Evolutionary conservation across 64 coral and sea anemone genomes (phyloP).

Genomic region (Montipora foliosa): DNA sequence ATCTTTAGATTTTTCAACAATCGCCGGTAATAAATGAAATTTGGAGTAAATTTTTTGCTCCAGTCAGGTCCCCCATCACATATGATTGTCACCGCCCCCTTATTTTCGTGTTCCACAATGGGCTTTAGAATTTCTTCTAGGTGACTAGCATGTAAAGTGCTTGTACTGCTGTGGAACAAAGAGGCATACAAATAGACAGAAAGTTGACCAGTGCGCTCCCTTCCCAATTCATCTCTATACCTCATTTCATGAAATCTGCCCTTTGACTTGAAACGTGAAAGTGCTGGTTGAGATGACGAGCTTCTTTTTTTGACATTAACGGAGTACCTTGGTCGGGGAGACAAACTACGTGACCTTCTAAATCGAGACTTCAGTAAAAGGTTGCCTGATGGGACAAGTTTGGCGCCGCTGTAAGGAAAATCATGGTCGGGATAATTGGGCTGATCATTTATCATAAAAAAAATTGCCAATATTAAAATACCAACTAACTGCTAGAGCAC

Average conservation of each 20-base stretch:
- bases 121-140: neutral
- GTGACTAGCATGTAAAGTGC: neutral
- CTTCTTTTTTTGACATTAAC: neutral
- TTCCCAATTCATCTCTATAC: neutral
- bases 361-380: neutral
- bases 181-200: neutral
- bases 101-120: neutral
- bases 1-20: neutral
- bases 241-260: neutral
- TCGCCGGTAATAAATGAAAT: neutral
- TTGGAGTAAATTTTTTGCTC: constrained; percentile 14
- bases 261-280: no score
- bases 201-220: constrained; percentile 1
- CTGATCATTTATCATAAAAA: constrained; percentile 36
- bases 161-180: neutral
- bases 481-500: constrained; percentile 15
- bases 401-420: neutral
- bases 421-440: constrained; percentile 33
- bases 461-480: constrained; percentile 53
- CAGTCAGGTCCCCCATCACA: neutral
- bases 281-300: neutral
- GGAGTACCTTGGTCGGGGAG: neutral
- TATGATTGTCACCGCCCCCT: neutral
- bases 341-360: neutral
- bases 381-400: constrained; percentile 37